phyloP scores from a whole-genome alignment of 2,113 vertebrate species.

The Phaetusa simplex region DNA sequence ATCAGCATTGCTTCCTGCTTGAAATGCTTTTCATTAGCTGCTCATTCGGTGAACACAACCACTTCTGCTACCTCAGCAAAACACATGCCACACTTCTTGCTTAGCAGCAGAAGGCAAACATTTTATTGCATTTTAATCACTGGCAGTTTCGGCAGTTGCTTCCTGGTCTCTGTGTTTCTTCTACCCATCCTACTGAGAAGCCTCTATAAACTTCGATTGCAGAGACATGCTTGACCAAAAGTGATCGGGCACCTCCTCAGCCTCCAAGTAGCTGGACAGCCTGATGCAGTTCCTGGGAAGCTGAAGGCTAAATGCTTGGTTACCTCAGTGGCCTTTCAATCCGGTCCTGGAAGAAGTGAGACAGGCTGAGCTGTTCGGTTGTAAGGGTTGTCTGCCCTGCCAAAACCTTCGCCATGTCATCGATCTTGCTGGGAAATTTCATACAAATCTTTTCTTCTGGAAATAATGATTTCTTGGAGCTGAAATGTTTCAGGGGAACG shows the following conservation, averaged over 20 bases:
- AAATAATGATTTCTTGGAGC: not conserved
- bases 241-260: not conserved
- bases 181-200: not conserved
- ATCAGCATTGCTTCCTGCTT: constrained; percentile 56
- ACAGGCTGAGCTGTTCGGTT: not conserved
- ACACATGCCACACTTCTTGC: constrained; percentile 35
- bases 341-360: not conserved
- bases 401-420: not conserved
- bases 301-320: not conserved
- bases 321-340: not conserved
- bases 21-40: constrained; percentile 68
- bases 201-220: not conserved
- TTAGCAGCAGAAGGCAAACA: constrained; percentile 50
- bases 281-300: not conserved
- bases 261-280: not conserved
- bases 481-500: not conserved
- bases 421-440: not conserved
- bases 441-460: not conserved
- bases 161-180: constrained; percentile 21
- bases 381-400: not conserved
- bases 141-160: constrained; percentile 1
- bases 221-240: not conserved
- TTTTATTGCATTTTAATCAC: constrained; percentile 50
- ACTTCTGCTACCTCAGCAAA: constrained; percentile 66
- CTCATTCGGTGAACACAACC: constrained; percentile 56